Percentiles rank a stretch among this genome's conserved stretches.
phyloP scores from a whole-genome alignment of 1,140 invertebrate species.

The Psix sp. region DNA sequence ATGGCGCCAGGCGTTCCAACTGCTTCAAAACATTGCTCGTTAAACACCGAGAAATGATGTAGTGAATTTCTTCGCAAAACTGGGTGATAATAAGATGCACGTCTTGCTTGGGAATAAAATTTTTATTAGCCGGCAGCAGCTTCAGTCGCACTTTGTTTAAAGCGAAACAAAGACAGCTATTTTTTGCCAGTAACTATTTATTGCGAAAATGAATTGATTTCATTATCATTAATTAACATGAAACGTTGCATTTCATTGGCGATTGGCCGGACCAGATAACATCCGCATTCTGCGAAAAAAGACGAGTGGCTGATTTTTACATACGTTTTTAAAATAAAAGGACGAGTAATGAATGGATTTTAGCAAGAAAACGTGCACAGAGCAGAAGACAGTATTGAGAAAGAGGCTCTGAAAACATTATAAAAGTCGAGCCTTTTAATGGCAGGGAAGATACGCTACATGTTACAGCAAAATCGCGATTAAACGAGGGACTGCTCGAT shows the following conservation, averaged over 20 bases:
- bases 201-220: background rate
- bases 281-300: slow-evolving; percentile 8
- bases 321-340: slow-evolving; percentile 24
- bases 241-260: background rate
- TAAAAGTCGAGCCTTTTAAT: slow-evolving; percentile 60
- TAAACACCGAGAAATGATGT: slow-evolving; percentile 45
- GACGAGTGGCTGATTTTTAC: slow-evolving; percentile 32
- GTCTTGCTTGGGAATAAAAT: slow-evolving; percentile 25
- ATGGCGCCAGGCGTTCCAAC: slow-evolving; percentile 30
- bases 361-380: slow-evolving; percentile 50
- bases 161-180: too few relatives aligned
- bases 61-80: slow-evolving; percentile 41
- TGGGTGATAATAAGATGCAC: slow-evolving; percentile 39
- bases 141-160: too few relatives aligned
- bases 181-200: too few relatives aligned
- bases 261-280: slow-evolving; percentile 23
- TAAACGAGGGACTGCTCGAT: slow-evolving; percentile 58
- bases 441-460: slow-evolving; percentile 51
- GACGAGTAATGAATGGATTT: slow-evolving; percentile 50
- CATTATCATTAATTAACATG: background rate
- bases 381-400: slow-evolving; percentile 41
- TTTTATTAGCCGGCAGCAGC: too few relatives aligned
- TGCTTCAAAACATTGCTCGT: slow-evolving; percentile 41
- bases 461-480: slow-evolving; percentile 60
- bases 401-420: slow-evolving; percentile 57